These are phyloP conservation scores for Enteromius thamalakanensis DNA, from an alignment of 2,797 vertebrate species.

Conservation along the genomic window DNA sequence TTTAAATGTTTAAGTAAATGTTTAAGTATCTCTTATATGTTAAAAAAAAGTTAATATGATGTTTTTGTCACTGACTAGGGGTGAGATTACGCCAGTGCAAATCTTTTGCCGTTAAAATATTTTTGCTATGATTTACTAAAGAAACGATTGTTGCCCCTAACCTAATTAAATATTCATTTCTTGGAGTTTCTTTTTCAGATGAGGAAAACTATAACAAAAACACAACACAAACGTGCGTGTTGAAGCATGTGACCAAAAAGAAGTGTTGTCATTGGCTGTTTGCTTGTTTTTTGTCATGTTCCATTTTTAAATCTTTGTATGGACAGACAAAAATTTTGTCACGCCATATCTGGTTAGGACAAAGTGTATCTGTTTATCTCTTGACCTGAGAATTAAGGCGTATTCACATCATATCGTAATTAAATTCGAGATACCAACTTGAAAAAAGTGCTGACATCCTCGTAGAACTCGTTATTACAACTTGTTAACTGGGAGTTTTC, in stretches of 20 bases:
- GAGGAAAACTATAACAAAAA: background rate
- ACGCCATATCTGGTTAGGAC: background rate
- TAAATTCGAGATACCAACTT: background rate
- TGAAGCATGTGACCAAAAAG: background rate
- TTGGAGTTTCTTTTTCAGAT: background rate
- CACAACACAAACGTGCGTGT: background rate
- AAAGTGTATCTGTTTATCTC: background rate
- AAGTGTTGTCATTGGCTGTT: background rate
- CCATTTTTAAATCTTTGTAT: background rate
- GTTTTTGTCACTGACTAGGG: background rate
- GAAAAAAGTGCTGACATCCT: background rate
- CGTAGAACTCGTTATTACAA: background rate
- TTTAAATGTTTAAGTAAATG: no score
- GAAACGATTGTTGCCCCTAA: background rate
- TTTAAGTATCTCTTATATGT: no score
- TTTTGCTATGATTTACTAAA: background rate
- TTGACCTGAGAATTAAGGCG: background rate
- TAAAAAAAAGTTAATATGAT: background rate
- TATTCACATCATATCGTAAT: background rate
- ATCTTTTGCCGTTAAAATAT: background rate
- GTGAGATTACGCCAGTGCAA: background rate
- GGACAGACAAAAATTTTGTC: background rate
- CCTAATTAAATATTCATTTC: background rate
- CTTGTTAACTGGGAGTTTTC: background rate
- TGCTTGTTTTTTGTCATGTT: background rate